phyloP scores from a whole-genome alignment of 2,888 invertebrate species.

The Harpalus rufipes region DNA sequence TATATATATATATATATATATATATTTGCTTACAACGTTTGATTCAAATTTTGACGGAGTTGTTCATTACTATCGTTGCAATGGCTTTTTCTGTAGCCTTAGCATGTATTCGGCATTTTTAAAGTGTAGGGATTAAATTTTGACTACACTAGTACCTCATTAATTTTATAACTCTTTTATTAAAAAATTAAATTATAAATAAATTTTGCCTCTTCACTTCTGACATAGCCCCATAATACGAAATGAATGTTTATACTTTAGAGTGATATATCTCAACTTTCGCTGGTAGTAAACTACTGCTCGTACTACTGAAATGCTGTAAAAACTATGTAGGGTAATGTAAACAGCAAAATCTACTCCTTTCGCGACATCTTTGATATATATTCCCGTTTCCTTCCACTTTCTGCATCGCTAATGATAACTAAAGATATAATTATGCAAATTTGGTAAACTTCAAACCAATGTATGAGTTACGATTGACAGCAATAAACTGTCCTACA shows the following conservation, averaged over 20 bases:
- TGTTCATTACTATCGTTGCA: too few relatives aligned
- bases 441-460: slow-evolving; percentile 43
- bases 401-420: slow-evolving; percentile 50
- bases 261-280: neutral
- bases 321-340: slow-evolving; percentile 6
- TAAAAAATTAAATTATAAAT: too few relatives aligned
- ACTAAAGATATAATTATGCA: slow-evolving; percentile 54
- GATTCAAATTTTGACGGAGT: too few relatives aligned
- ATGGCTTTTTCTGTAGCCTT: too few relatives aligned
- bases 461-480: slow-evolving; percentile 48
- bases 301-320: neutral
- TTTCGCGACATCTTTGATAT: slow-evolving; percentile 37
- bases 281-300: neutral
- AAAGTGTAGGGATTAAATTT: too few relatives aligned
- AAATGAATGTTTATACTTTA: neutral
- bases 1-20: too few relatives aligned
- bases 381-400: slow-evolving; percentile 33
- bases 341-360: neutral
- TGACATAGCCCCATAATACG: neutral
- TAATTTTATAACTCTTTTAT: too few relatives aligned
- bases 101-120: too few relatives aligned
- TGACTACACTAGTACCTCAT: too few relatives aligned
- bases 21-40: too few relatives aligned
- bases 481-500: slow-evolving; percentile 55
- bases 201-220: too few relatives aligned